phyloP scores from a whole-genome alignment of 1,140 invertebrate species.

The Pararge aegeria region DNA sequence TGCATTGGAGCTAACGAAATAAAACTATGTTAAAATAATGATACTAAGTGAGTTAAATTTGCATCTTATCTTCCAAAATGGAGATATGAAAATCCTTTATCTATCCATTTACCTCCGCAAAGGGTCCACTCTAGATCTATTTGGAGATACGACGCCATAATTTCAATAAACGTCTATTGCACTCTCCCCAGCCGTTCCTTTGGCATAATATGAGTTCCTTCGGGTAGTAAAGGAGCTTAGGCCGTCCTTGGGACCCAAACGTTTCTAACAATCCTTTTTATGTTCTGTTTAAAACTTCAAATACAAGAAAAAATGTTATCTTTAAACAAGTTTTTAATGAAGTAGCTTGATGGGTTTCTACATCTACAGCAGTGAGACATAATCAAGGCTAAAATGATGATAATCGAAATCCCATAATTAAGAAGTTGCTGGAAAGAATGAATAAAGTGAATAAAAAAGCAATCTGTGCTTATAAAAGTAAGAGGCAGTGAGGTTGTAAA shows the following conservation, averaged over 20 bases:
- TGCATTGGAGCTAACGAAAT: too few relatives aligned
- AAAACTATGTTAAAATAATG: too few relatives aligned
- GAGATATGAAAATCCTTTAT: conserved; percentile 26
- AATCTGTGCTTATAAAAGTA: conserved; percentile 20
- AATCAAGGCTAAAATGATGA: too few relatives aligned
- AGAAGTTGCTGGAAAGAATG: background rate
- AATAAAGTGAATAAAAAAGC: conserved; percentile 14
- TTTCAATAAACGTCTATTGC: conserved; percentile 62
- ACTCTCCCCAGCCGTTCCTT: conserved; percentile 29
- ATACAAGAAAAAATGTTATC: too few relatives aligned
- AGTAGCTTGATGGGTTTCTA: too few relatives aligned
- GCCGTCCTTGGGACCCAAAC: background rate
- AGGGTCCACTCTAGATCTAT: conserved; percentile 41
- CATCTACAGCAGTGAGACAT: too few relatives aligned
- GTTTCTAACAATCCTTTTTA: background rate
- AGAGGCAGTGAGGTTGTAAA: conserved; percentile 17
- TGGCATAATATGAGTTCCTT: conserved; percentile 22
- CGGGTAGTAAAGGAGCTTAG: conserved; percentile 9
- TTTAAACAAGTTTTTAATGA: too few relatives aligned
- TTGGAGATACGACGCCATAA: conserved; percentile 47
- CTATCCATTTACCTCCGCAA: conserved; percentile 25
- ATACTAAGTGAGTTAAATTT: background rate
- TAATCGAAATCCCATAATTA: background rate
- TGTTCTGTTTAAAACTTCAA: background rate
- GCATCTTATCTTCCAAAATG: conserved; percentile 18